Evolutionary conservation across 64 coral and sea anemone genomes (phyloP).

Genomic region (Stichodactyla mertensii): DNA sequence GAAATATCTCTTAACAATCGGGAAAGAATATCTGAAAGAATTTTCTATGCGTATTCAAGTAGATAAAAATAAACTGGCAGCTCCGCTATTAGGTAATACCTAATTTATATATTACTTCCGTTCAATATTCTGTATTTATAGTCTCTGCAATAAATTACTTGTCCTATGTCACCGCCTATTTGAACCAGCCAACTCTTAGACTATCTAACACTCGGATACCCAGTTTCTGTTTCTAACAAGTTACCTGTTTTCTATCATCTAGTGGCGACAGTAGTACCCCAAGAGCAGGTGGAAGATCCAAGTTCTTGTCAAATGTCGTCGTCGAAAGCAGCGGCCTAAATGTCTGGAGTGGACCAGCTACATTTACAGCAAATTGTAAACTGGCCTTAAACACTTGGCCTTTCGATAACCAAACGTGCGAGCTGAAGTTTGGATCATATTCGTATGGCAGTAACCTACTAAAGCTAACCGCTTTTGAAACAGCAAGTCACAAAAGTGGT

Average conservation of each 20-base stretch:
- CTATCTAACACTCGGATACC: too few relatives aligned
- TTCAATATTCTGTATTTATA: too few relatives aligned
- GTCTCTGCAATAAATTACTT: too few relatives aligned
- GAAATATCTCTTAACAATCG: too few relatives aligned
- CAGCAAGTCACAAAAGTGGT: not conserved
- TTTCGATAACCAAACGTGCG: slow-evolving; percentile 41
- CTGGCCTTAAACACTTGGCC: slow-evolving; percentile 30
- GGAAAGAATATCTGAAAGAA: too few relatives aligned
- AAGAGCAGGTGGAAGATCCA: slow-evolving; percentile 30
- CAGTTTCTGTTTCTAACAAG: not conserved
- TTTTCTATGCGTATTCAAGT: too few relatives aligned
- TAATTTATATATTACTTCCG: too few relatives aligned
- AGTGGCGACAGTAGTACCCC: slow-evolving; percentile 25
- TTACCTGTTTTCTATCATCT: not conserved
- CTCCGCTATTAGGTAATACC: too few relatives aligned
- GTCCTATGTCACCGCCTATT: too few relatives aligned
- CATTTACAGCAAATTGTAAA: slow-evolving; percentile 36
- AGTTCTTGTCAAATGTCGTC: slow-evolving; percentile 36
- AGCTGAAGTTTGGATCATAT: slow-evolving; percentile 45
- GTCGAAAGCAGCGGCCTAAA: slow-evolving; percentile 8
- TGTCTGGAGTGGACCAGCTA: slow-evolving; percentile 49
- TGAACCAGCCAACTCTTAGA: too few relatives aligned
- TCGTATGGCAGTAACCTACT: slow-evolving; percentile 14
- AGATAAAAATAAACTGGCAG: too few relatives aligned
- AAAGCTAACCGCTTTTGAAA: not conserved